A percentile compares a stretch with the other conserved stretches of the same genome.
These are phyloP conservation scores for Lates calcarifer DNA, from an alignment of 2,113 vertebrate species.

Conservation along the genomic window DNA sequence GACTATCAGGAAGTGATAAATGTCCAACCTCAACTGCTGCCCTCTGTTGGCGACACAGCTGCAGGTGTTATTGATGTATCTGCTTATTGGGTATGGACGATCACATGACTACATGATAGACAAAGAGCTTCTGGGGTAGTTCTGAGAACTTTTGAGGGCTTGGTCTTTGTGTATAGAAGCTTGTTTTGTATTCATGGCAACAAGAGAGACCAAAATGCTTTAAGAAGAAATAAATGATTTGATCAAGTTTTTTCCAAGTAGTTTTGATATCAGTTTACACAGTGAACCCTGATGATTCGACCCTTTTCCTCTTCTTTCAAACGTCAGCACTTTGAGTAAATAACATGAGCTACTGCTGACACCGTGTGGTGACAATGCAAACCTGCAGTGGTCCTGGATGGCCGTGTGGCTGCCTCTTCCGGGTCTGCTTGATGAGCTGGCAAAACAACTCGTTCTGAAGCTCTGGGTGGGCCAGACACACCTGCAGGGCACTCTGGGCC, in stretches of 20 bases:
- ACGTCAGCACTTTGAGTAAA: not conserved
- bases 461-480: slow-evolving; percentile 95
- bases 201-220: not conserved
- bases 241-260: not conserved
- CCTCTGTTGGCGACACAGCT: slow-evolving; percentile 23
- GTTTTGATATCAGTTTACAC: not conserved
- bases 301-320: not conserved
- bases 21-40: not conserved
- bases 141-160: not conserved
- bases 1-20: not conserved
- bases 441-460: slow-evolving; percentile 98
- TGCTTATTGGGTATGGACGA: not conserved
- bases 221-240: not conserved
- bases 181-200: not conserved
- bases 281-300: not conserved
- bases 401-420: slow-evolving; percentile 88
- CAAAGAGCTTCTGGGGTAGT: not conserved
- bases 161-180: not conserved
- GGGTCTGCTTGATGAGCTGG: slow-evolving; percentile 97
- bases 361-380: slow-evolving; percentile 55
- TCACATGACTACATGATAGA: slow-evolving; percentile 4
- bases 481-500: slow-evolving; percentile 96
- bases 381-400: slow-evolving; percentile 94
- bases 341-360: slow-evolving; percentile 43
- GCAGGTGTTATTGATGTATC: not conserved